A percentile compares a stretch with the other conserved stretches of the same genome.
These are phyloP conservation scores for Oncorhynchus gorbuscha DNA, from an alignment of 2,113 vertebrate species.

Conservation along the genomic window DNA sequence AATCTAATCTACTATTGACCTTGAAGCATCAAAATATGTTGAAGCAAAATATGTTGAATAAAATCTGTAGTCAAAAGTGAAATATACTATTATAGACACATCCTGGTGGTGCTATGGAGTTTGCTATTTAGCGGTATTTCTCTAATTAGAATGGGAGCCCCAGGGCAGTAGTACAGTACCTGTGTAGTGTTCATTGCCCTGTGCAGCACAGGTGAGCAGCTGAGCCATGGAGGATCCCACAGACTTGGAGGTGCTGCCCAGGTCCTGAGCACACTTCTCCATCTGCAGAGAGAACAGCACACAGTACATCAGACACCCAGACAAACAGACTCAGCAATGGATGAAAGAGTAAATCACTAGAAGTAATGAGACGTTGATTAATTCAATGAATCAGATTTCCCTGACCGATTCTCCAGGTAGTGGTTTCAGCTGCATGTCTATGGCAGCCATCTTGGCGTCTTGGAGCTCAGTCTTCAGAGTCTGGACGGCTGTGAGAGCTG, in stretches of 20 bases:
- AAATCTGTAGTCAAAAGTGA: too few relatives aligned
- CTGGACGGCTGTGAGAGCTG: conserved; percentile 89
- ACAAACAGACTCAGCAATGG: not conserved
- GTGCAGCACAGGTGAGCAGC: conserved; percentile 93
- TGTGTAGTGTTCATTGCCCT: conserved; percentile 98
- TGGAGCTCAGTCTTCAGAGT: conserved; percentile 92
- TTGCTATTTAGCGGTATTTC: not conserved
- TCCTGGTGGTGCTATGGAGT: too few relatives aligned
- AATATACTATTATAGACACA: too few relatives aligned
- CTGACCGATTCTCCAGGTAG: conserved; percentile 93
- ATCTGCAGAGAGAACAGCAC: conserved; percentile 68
- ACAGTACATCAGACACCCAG: not conserved
- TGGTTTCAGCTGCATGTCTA: conserved; percentile 87
- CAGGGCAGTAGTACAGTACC: conserved; percentile 75
- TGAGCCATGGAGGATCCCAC: conserved; percentile 98
- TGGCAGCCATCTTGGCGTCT: conserved; percentile 89
- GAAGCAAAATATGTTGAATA: too few relatives aligned
- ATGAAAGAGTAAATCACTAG: not conserved
- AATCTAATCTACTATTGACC: too few relatives aligned
- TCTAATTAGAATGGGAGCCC: not conserved
- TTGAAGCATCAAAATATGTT: too few relatives aligned
- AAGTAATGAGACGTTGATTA: too few relatives aligned
- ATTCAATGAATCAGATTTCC: not conserved
- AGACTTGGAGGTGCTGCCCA: conserved; percentile 96
- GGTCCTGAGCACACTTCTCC: conserved; percentile 95